Evolutionary conservation across 1,140 invertebrate genomes (phyloP).

Genomic region (Drosophila sp.): DNA sequence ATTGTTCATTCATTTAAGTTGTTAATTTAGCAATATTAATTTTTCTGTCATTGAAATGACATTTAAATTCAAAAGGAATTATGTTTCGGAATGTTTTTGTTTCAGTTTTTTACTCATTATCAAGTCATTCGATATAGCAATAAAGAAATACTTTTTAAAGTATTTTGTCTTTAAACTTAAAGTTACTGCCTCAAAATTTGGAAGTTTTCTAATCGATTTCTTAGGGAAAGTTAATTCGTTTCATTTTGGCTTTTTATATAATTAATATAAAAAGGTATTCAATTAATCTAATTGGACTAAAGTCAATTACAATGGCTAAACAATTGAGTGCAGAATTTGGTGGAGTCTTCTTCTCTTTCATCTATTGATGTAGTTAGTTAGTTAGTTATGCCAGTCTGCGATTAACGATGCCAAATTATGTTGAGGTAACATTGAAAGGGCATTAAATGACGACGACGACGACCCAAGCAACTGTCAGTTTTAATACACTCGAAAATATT

Average conservation of each 20-base stretch:
- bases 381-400: not conserved
- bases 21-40: too few species aligned
- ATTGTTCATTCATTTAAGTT: too few species aligned
- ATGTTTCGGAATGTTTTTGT: too few species aligned
- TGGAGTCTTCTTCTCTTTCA: not conserved
- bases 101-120: too few species aligned
- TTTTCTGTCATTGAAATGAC: too few species aligned
- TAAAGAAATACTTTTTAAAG: too few species aligned
- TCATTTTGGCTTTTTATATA: not conserved
- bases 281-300: not conserved
- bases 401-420: constrained; percentile 56
- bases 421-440: constrained; percentile 69
- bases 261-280: not conserved
- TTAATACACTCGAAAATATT: constrained; percentile 74
- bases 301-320: not conserved
- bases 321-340: not conserved
- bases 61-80: too few species aligned
- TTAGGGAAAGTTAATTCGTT: too few species aligned
- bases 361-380: not conserved
- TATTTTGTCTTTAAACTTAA: too few species aligned
- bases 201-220: too few species aligned
- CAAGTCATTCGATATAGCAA: too few species aligned
- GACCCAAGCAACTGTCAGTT: constrained; percentile 27
- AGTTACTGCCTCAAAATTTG: too few species aligned
- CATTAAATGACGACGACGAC: constrained; percentile 36